These are phyloP conservation scores for Eudasyphora cyanicolor DNA, from an alignment of 2,888 invertebrate genomes.

Conservation along the genomic window DNA sequence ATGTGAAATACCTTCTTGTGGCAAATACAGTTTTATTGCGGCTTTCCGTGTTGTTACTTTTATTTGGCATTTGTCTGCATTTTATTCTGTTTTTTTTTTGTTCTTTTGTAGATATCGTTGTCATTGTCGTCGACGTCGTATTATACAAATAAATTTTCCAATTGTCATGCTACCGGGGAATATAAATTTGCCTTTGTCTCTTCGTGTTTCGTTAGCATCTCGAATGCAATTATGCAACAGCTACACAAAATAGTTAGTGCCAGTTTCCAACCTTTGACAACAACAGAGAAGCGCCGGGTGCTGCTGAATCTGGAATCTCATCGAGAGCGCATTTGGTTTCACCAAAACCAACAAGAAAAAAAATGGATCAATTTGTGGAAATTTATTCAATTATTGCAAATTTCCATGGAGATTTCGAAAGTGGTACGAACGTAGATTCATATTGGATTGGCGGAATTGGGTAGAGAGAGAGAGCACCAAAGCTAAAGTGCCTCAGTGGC, in stretches of 20 bases:
- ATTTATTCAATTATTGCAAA: slow-evolving; percentile 8
- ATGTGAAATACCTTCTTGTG: slow-evolving; percentile 57
- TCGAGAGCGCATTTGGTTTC: not conserved
- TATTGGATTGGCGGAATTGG: not conserved
- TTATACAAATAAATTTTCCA: slow-evolving; percentile 7
- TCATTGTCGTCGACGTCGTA: not conserved
- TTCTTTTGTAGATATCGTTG: too few relatives aligned
- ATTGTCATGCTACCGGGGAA: slow-evolving; percentile 23
- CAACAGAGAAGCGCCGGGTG: too few relatives aligned
- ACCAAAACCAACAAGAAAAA: not conserved
- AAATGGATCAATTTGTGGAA: slow-evolving; percentile 2
- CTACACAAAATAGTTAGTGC: slow-evolving; percentile 3
- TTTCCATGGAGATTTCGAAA: slow-evolving; percentile 14
- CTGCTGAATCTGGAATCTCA: too few relatives aligned
- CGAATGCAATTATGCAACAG: not conserved
- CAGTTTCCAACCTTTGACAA: too few relatives aligned
- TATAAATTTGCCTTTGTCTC: slow-evolving; percentile 17
- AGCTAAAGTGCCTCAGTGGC: not conserved
- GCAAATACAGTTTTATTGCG: slow-evolving; percentile 58
- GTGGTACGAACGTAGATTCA: too few relatives aligned
- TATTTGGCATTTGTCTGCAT: not conserved
- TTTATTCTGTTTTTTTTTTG: not conserved
- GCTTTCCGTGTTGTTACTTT: slow-evolving; percentile 37
- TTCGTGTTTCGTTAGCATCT: slow-evolving; percentile 5
- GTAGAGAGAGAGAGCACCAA: not conserved